These are phyloP conservation scores for Dermochelys coriacea DNA, from an alignment of 2,797 vertebrate species.

Conservation along the genomic window DNA sequence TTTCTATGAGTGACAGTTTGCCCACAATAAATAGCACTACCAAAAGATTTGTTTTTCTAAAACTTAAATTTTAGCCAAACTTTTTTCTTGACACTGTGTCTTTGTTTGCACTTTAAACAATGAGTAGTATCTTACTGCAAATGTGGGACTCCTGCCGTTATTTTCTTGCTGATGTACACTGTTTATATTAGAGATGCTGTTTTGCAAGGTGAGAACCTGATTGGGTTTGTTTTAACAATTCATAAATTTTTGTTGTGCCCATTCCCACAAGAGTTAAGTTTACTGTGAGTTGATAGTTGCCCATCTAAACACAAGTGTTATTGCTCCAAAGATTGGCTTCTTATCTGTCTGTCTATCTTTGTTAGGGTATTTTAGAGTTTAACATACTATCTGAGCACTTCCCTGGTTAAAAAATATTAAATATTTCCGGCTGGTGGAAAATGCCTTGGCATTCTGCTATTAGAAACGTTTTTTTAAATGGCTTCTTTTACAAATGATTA, in stretches of 20 bases:
- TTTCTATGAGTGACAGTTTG: not conserved
- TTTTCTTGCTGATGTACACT: constrained; percentile 34
- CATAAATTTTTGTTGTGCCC: constrained; percentile 38
- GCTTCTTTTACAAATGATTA: not conserved
- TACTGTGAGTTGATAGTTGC: constrained; percentile 31
- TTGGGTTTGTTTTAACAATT: constrained; percentile 52
- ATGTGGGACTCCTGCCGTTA: not conserved
- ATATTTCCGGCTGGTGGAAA: constrained; percentile 5
- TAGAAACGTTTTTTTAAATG: not conserved
- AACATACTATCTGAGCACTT: constrained; percentile 35
- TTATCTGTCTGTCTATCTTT: not conserved
- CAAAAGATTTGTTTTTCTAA: constrained; percentile 5
- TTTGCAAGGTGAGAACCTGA: constrained; percentile 42
- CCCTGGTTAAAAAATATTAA: not conserved
- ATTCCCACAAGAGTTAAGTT: constrained; percentile 10
- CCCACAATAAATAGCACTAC: not conserved
- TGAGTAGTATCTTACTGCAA: constrained; percentile 9
- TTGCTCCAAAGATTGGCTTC: constrained; percentile 1
- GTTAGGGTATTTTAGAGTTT: not conserved
- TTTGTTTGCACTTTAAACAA: not conserved
- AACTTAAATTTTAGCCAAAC: not conserved
- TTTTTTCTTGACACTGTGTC: not conserved
- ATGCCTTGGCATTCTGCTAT: not conserved
- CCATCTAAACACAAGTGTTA: not conserved
- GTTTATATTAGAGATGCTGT: constrained; percentile 12